These are phyloP conservation scores for Agrenia bidenticulata DNA, from an alignment of 2,888 invertebrate genomes.

Conservation along the genomic window DNA sequence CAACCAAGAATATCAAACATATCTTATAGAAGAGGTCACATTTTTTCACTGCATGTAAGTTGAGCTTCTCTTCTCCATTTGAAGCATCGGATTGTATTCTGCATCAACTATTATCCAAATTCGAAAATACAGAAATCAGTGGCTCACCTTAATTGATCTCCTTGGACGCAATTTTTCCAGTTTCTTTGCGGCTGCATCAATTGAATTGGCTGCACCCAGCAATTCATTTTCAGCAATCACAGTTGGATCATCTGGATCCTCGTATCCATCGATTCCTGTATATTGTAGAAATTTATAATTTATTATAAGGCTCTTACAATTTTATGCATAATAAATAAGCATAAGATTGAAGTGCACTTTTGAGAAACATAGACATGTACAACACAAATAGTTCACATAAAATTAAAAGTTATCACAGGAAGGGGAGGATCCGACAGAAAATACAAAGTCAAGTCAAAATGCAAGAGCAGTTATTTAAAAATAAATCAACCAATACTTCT, in stretches of 20 bases:
- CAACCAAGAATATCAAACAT: slow-evolving; percentile 99
- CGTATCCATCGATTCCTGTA: slow-evolving; percentile 73
- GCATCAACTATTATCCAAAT: background rate
- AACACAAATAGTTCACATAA: too few relatives aligned
- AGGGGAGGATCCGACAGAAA: too few relatives aligned
- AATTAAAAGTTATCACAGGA: too few relatives aligned
- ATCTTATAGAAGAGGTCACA: slow-evolving; percentile 73
- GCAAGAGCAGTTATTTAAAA: too few relatives aligned
- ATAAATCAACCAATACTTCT: too few relatives aligned
- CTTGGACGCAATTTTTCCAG: slow-evolving; percentile 87
- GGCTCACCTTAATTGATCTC: slow-evolving; percentile 71
- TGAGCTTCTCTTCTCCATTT: too few relatives aligned
- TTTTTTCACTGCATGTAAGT: background rate
- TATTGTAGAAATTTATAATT: too few relatives aligned
- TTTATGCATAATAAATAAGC: too few relatives aligned
- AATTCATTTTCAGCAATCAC: slow-evolving; percentile 97
- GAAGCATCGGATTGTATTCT: background rate
- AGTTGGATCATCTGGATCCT: slow-evolving; percentile 94
- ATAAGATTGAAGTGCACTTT: too few relatives aligned
- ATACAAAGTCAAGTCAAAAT: too few relatives aligned
- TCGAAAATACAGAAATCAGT: background rate
- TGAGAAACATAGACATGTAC: too few relatives aligned
- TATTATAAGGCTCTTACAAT: too few relatives aligned
- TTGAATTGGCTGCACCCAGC: slow-evolving; percentile 86
- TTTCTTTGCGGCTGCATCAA: slow-evolving; percentile 94